Base-by-base conservation (phyloP, 2,888 invertebrate genomes). In the Chelonus formosanus region DNA sequence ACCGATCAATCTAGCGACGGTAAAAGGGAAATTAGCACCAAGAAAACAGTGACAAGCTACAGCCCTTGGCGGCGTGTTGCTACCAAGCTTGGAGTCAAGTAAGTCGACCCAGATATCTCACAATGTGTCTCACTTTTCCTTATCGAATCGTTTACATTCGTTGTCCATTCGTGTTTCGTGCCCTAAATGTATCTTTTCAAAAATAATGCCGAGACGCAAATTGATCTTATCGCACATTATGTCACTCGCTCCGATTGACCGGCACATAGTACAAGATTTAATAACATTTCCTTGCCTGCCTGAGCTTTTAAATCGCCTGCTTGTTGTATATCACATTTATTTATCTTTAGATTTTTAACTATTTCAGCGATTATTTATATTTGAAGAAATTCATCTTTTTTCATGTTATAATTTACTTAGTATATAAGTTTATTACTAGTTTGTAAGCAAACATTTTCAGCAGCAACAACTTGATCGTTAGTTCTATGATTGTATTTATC, bases 21-120 rank as follows among this genome's bases (percentile, higher is more conserved):
- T 80, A 77, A 81, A 80, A 84, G 83, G 83, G 83, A 84, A 78
- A 80, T 78, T 80, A 90, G 89, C 90, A 90, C 89, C 89, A 90
- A 88, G 86, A 86, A 89, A 87, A 85, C 88, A 83, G 86, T 88
- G 81, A 89, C 90, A 85, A 91, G 92, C 90, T 92, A 92, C 89
- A 93, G 92, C 85, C 95, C 94, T 88, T 95, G 95, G 95, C 92
- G 94, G 84, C 91, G 94, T 87, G 95, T 95, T 86, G 95, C 95
- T 86, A 94, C 93, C 87, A 95, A 94, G 87, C 92, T 95, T 85
- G 94, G 95, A 90, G 94, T 95, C 88, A 94, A 94, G 94, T 95
- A 94, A 94, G 95, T 94, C 68, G 69, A 67, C 85, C 78, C 77
- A 76, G 75, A 78, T 78, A 75, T 78, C 80, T 79, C 62, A 63